Evolutionary conservation across 2,888 invertebrate species (phyloP).

Genomic region (Tyria jacobaeae): DNA sequence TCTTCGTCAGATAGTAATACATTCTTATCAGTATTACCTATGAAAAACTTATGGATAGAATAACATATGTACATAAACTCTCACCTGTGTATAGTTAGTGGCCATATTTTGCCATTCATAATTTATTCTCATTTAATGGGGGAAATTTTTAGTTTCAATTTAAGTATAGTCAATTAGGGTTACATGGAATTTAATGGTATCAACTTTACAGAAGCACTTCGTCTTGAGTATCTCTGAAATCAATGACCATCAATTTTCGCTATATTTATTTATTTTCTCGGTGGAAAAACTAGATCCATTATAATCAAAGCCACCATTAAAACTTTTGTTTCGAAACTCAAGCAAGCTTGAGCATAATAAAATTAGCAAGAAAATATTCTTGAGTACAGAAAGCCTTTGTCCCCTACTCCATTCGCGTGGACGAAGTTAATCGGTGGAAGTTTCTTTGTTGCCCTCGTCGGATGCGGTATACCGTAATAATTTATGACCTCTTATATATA

Average conservation of each 20-base stretch:
- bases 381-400: conserved; percentile 17
- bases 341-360: conserved; percentile 14
- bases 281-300: neutral
- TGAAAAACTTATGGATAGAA: too few relatives aligned
- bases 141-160: too few relatives aligned
- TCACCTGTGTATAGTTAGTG: too few relatives aligned
- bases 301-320: conserved; percentile 10
- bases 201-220: neutral
- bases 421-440: conserved; percentile 21
- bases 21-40: too few relatives aligned
- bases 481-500: conserved; percentile 12
- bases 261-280: neutral
- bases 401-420: conserved; percentile 12
- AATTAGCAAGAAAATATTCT: conserved; percentile 17
- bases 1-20: too few relatives aligned
- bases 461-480: conserved; percentile 8
- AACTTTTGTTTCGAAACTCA: conserved; percentile 15
- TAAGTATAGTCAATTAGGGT: too few relatives aligned
- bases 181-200: neutral
- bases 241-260: neutral
- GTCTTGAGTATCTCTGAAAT: neutral
- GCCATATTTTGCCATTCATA: too few relatives aligned
- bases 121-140: too few relatives aligned
- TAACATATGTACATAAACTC: too few relatives aligned
- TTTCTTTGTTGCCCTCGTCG: conserved; percentile 16